These are phyloP conservation scores for Andrena cerasifolii DNA, from an alignment of 1,140 invertebrate species.

Conservation along the genomic window DNA sequence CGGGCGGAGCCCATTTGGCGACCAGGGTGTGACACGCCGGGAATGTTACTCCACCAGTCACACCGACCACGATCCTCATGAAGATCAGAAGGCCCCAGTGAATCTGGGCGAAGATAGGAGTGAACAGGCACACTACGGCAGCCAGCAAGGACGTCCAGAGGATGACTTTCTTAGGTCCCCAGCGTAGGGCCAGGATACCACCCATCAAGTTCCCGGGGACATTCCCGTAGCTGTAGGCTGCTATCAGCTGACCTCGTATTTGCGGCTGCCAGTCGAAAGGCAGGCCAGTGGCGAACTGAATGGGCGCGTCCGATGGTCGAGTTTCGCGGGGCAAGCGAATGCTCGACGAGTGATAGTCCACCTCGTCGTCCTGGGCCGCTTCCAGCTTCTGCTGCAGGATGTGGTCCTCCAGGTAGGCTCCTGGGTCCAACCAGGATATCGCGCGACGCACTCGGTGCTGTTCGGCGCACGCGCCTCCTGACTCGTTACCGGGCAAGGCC, in stretches of 20 bases:
- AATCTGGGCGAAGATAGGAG: slow-evolving; percentile 83
- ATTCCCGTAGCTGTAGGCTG: slow-evolving; percentile 83
- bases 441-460: slow-evolving; percentile 17
- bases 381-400: slow-evolving; percentile 4
- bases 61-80: slow-evolving; percentile 66
- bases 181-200: slow-evolving; percentile 85
- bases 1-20: slow-evolving; percentile 87
- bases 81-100: slow-evolving; percentile 63
- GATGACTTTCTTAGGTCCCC: slow-evolving; percentile 86
- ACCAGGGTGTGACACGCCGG: slow-evolving; percentile 87
- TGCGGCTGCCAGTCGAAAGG: slow-evolving; percentile 83
- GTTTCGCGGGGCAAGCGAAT: neutral
- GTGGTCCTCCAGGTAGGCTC: slow-evolving; percentile 27
- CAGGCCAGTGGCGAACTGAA: slow-evolving; percentile 47
- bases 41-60: slow-evolving; percentile 85
- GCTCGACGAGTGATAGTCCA: rapidly evolving
- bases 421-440: slow-evolving; percentile 40
- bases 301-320: neutral
- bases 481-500: neutral
- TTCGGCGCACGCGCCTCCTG: slow-evolving; percentile 41
- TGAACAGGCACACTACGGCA: slow-evolving; percentile 86
- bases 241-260: slow-evolving; percentile 85
- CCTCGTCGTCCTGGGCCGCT: neutral
- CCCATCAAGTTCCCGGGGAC: slow-evolving; percentile 82
- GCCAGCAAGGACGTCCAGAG: slow-evolving; percentile 84